These are phyloP conservation scores for Gallinago paraguaiae DNA, from an alignment of 2,113 vertebrate genomes.

Conservation along the genomic window DNA sequence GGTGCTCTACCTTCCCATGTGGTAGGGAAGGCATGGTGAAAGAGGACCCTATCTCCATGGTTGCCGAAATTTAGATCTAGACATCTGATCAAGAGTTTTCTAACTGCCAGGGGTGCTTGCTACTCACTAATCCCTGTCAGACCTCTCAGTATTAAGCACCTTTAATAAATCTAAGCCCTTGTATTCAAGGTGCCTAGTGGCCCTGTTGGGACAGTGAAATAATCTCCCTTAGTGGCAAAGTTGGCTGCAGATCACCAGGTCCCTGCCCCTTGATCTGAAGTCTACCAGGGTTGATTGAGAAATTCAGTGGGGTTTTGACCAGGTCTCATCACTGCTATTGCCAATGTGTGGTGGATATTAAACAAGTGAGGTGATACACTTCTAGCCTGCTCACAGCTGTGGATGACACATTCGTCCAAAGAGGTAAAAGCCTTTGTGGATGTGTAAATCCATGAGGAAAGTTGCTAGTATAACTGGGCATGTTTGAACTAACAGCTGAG, in stretches of 20 bases:
- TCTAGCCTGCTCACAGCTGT: background rate
- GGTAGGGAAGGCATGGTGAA: background rate
- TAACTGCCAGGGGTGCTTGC: background rate
- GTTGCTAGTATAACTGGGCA: background rate
- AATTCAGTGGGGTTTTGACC: background rate
- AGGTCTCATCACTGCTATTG: background rate
- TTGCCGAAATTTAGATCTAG: background rate
- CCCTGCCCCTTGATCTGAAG: background rate
- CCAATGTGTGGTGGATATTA: rapidly evolving
- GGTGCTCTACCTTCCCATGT: background rate
- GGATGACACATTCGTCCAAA: background rate
- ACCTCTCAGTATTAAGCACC: background rate
- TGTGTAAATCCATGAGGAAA: background rate
- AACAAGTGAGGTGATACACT: background rate
- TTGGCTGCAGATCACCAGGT: background rate
- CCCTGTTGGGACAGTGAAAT: background rate
- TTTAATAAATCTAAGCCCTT: background rate
- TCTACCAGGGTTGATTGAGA: background rate
- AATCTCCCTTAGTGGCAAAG: background rate
- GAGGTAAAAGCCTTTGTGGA: background rate
- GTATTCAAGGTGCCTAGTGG: background rate
- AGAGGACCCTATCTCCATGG: background rate
- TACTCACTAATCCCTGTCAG: background rate
- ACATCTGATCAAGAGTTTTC: background rate
- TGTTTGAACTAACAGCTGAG: background rate